phyloP scores from a whole-genome alignment of 2,113 vertebrate species.

The Amia ocellicauda region DNA sequence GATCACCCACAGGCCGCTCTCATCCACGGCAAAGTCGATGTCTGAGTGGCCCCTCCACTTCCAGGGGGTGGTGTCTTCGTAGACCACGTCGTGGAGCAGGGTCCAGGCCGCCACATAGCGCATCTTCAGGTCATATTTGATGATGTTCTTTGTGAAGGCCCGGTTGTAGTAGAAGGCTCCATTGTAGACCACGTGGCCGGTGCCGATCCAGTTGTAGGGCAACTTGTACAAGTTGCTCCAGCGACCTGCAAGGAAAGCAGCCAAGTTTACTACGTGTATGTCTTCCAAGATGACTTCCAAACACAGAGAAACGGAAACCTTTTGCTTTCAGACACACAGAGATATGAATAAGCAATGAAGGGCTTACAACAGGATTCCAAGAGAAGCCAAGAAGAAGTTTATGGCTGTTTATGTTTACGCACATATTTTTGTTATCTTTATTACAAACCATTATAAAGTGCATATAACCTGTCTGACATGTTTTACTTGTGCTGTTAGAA shows the following conservation, averaged over 20 bases:
- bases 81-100: slow-evolving; percentile 81
- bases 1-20: slow-evolving; percentile 96
- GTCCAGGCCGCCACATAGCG: slow-evolving; percentile 91
- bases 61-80: slow-evolving; percentile 91
- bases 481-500: no score
- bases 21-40: slow-evolving; percentile 94
- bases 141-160: slow-evolving; percentile 97
- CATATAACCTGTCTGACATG: no score
- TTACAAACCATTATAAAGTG: no score
- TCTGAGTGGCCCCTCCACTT: slow-evolving; percentile 96
- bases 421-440: no score
- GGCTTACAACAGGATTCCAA: no score
- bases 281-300: no score
- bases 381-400: no score
- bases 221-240: slow-evolving; percentile 98
- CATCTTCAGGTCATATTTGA: slow-evolving; percentile 90
- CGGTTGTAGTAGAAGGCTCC: slow-evolving; percentile 96
- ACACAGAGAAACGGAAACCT: no score
- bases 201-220: slow-evolving; percentile 98
- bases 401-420: no score
- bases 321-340: no score
- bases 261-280: not conserved
- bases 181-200: slow-evolving; percentile 89
- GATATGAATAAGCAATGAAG: no score
- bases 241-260: slow-evolving; percentile 68